A percentile compares a stretch with the other conserved stretches of the same genome.
phyloP scores from a whole-genome alignment of 2,113 vertebrate genomes.

The Limnothrissa miodon region DNA sequence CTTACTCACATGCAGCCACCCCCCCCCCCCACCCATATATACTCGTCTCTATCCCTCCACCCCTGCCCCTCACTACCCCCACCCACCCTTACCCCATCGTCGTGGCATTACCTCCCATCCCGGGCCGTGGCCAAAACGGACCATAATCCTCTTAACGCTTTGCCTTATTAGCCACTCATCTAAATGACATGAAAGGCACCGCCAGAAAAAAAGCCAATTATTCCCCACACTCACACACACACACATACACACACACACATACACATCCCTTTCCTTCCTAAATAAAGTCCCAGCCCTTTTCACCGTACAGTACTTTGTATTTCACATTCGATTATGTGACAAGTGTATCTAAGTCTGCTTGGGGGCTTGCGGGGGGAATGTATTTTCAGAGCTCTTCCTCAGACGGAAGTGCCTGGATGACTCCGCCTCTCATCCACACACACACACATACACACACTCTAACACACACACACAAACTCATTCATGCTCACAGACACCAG shows the following conservation, averaged over 20 bases:
- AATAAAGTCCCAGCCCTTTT: slow-evolving; percentile 68
- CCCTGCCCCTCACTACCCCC: slow-evolving; percentile 35
- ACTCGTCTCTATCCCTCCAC: slow-evolving; percentile 39
- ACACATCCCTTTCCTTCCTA: slow-evolving; percentile 29
- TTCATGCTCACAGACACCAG: background rate
- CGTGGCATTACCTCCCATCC: slow-evolving; percentile 27
- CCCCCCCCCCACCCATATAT: slow-evolving; percentile 25
- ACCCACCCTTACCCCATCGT: slow-evolving; percentile 19
- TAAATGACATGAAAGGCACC: slow-evolving; percentile 76
- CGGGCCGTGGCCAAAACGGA: slow-evolving; percentile 63
- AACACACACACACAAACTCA: slow-evolving; percentile 13
- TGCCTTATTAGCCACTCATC: slow-evolving; percentile 80
- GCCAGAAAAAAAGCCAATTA: slow-evolving; percentile 66
- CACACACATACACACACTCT: slow-evolving; percentile 24
- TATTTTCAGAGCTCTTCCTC: slow-evolving; percentile 62
- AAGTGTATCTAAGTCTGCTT: slow-evolving; percentile 76
- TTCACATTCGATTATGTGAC: slow-evolving; percentile 75
- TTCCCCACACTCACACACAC: slow-evolving; percentile 49
- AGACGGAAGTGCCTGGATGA: slow-evolving; percentile 49
- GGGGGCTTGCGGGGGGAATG: slow-evolving; percentile 61
- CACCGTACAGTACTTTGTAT: slow-evolving; percentile 65
- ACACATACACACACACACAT: background rate
- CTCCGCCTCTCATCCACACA: slow-evolving; percentile 41
- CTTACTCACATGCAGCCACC: slow-evolving; percentile 16
- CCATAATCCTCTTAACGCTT: slow-evolving; percentile 79